These are phyloP conservation scores for Therioaphis trifolii DNA, from an alignment of 2,888 invertebrate species.

Conservation along the genomic window DNA sequence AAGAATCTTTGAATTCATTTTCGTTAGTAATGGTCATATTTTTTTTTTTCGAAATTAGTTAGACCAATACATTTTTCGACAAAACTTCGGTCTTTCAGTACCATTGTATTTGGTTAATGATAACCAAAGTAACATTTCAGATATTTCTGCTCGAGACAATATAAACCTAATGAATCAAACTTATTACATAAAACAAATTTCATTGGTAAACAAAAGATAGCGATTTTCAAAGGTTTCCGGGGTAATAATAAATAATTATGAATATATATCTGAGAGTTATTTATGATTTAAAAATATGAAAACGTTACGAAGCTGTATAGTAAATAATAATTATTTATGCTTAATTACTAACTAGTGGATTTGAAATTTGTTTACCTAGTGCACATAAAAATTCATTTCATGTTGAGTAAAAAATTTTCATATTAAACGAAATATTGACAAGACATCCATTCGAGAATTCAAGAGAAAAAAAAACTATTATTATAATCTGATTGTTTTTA, in stretches of 20 bases:
- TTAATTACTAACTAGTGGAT: background rate
- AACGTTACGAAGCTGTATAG: background rate
- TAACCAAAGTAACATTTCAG: conserved; percentile 31
- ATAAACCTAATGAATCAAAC: conserved; percentile 12
- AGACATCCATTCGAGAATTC: too few species aligned
- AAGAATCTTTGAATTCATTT: too few species aligned
- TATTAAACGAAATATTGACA: too few species aligned
- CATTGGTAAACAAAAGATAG: conserved; percentile 7
- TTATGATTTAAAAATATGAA: background rate
- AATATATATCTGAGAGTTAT: background rate
- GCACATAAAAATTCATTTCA: conserved; percentile 13
- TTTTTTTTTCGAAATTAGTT: too few species aligned
- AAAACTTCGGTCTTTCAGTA: background rate
- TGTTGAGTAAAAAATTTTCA: too few species aligned
- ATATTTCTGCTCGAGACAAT: conserved; percentile 12
- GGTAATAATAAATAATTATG: conserved; percentile 12
- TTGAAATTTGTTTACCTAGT: conserved; percentile 25
- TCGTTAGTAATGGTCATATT: too few species aligned
- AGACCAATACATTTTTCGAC: background rate
- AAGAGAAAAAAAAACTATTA: too few species aligned
- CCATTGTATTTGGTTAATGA: conserved; percentile 15
- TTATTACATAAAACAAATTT: background rate
- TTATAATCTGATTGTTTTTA: too few species aligned
- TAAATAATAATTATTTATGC: background rate
- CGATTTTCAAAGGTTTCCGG: background rate